Percentiles rank a stretch among this genome's conserved stretches.
These are phyloP conservation scores for Coranthus polyacanthus DNA, from an alignment of 2,797 vertebrate species.

Conservation along the genomic window DNA sequence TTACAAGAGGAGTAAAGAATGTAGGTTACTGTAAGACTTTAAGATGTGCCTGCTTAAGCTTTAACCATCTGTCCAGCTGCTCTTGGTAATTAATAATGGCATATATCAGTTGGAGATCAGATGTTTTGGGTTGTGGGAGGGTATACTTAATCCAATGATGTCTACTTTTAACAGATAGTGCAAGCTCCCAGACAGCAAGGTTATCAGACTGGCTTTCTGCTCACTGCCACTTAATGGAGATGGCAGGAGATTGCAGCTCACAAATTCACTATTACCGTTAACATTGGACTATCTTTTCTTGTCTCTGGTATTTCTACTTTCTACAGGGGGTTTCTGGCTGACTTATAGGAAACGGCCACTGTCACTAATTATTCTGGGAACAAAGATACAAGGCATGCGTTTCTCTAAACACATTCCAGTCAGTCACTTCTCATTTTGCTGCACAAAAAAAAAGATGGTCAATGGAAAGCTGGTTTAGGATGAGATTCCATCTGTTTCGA, in stretches of 20 bases:
- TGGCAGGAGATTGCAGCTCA: constrained; percentile 65
- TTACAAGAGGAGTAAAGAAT: constrained; percentile 4
- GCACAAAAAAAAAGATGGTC: constrained; percentile 49
- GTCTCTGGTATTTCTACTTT: constrained; percentile 65
- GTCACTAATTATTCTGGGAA: constrained; percentile 59
- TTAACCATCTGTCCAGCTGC: constrained; percentile 66
- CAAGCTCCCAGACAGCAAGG: constrained; percentile 85
- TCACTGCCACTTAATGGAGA: constrained; percentile 78
- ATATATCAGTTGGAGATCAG: constrained; percentile 87
- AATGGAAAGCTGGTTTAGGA: constrained; percentile 72
- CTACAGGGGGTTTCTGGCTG: constrained; percentile 43
- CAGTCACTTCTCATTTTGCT: constrained; percentile 47
- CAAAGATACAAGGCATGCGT: constrained; percentile 33
- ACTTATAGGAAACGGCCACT: constrained; percentile 53
- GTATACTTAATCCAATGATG: constrained; percentile 88
- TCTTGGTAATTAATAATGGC: constrained; percentile 90
- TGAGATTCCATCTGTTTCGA: constrained; percentile 53
- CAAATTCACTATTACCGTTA: constrained; percentile 70
- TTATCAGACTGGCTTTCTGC: constrained; percentile 80
- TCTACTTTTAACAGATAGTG: constrained; percentile 82
- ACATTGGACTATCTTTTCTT: constrained; percentile 58
- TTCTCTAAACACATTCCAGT: constrained; percentile 38
- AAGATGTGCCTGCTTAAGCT: constrained; percentile 34
- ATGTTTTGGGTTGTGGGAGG: constrained; percentile 85
- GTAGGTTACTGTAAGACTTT: constrained; percentile 48